These are phyloP conservation scores for Chromobotia macracanthus DNA, from an alignment of 2,797 vertebrate genomes.

Conservation along the genomic window DNA sequence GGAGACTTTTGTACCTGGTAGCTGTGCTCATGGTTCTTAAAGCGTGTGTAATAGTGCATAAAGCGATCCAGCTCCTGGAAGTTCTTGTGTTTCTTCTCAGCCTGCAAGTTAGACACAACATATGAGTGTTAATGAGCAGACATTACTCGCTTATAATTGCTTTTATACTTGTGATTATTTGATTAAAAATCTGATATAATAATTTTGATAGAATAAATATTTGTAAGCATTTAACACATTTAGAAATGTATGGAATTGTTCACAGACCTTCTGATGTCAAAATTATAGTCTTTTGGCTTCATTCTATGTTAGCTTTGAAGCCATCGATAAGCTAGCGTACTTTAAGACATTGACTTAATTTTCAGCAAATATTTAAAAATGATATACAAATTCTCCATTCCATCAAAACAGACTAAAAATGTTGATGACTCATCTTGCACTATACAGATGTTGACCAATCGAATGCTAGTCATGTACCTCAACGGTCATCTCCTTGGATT, in stretches of 20 bases:
- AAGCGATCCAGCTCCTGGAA: conserved; percentile 98
- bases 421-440: neutral
- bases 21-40: conserved; percentile 98
- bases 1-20: conserved; percentile 83
- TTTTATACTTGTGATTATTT: neutral
- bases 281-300: neutral
- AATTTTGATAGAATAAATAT: neutral
- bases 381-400: neutral
- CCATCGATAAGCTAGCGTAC: too few species aligned
- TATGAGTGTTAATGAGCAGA: conserved; percentile 39
- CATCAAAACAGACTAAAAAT: neutral
- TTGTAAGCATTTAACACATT: neutral
- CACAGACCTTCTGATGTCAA: neutral
- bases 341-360: neutral
- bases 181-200: neutral
- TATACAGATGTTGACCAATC: neutral
- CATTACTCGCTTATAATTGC: neutral
- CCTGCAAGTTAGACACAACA: conserved; percentile 72
- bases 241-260: neutral
- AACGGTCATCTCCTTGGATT: conserved; percentile 97
- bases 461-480: conserved; percentile 77
- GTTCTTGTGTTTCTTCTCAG: conserved; percentile 97
- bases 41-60: conserved; percentile 99
- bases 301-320: neutral
- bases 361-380: neutral